phyloP scores from a whole-genome alignment of 1,140 invertebrate genomes.

The Drosophila sturtevanti region DNA sequence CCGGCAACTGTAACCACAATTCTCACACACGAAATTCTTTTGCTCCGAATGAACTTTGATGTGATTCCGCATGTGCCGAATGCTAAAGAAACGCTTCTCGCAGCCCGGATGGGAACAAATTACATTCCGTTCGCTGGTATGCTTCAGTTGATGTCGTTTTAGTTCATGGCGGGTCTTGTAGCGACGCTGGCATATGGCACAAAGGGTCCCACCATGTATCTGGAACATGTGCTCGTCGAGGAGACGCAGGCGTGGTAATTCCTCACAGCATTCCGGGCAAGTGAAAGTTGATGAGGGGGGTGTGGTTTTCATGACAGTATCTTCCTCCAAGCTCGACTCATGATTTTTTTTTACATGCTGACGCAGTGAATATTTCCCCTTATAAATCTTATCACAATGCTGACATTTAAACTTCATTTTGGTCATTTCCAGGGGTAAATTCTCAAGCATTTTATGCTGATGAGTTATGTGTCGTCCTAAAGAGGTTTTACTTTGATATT shows the following conservation, averaged over 20 bases:
- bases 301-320: neutral
- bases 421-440: neutral
- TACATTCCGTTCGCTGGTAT: constrained; percentile 66
- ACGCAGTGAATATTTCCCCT: constrained; percentile 49
- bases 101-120: constrained; percentile 62
- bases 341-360: constrained; percentile 66
- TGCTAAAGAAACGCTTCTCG: constrained; percentile 64
- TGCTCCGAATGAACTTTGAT: constrained; percentile 68
- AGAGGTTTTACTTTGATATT: constrained; percentile 55
- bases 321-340: constrained; percentile 12
- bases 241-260: constrained; percentile 56
- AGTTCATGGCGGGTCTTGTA: constrained; percentile 67
- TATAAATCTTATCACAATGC: constrained; percentile 59
- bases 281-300: constrained; percentile 21
- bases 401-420: constrained; percentile 56
- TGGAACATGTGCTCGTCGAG: constrained; percentile 60
- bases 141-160: constrained; percentile 65
- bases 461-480: constrained; percentile 51
- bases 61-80: constrained; percentile 68
- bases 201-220: constrained; percentile 52
- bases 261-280: constrained; percentile 54
- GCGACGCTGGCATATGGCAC: constrained; percentile 53
- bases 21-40: constrained; percentile 78
- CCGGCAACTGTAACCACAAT: constrained; percentile 83
- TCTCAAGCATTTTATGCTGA: constrained; percentile 40